Evolutionary conservation across 2,797 vertebrate genomes (phyloP), one percentile per base, ranked within the genome.

Genomic region (Sebastes nivosus): DNA sequence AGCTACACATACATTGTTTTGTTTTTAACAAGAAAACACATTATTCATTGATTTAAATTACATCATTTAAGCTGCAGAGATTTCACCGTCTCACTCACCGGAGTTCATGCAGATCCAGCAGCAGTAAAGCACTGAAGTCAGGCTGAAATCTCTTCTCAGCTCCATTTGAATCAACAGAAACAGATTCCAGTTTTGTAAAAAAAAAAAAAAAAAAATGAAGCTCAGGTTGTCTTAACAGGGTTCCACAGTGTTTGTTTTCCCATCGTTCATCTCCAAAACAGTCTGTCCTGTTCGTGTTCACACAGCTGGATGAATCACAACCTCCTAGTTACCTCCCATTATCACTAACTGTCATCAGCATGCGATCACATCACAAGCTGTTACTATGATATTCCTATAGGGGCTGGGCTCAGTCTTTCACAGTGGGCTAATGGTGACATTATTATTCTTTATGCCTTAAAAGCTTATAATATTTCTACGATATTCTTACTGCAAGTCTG

Each of bases 101-200:
- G 52, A 88, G 82, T 6, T 83, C 72, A 86, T 36, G 70, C 88
- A 59, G 77, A 86, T 87, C 77, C 84, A 88, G 75, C 81, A 82
- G 60, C 30, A 68, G 69, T 1, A 75, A n/a, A 90, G 59, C 22
- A 20, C 58, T 10, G 64, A 59, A 52, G 30, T 58, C 81, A 3
- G 29, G 3, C 3, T 32, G 6, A 83, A 32, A 38, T 38, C 25
- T 20, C 13, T 30, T 30, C 22, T 80, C 55, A 3, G 25, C 67
- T 76, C 81, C 86, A 84, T 86, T 29, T 58, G 1, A 29, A 67
- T 27, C 11, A 24, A 5, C 12, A 24, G 2, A 13, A 32, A 67
- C 11, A 25, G 25, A 67, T 22, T 18, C 8, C 71, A 60, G 50
- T 4, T 67, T 2, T 42, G 32, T 63, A 8, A 32, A 24, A 67